phyloP scores from a whole-genome alignment of 2,888 invertebrate genomes.

The Thumatha senex region DNA sequence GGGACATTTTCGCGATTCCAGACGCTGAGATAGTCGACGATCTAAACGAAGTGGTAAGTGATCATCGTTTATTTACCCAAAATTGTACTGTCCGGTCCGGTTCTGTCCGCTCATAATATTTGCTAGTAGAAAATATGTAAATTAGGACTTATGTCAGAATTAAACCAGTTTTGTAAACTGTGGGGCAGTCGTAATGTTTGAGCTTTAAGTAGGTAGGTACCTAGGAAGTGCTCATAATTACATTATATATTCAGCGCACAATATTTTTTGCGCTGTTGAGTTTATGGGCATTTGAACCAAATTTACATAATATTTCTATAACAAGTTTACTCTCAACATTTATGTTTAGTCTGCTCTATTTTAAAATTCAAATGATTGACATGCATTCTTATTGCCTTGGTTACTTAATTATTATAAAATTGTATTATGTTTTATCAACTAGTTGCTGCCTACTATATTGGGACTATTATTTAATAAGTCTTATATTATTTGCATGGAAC shows the following conservation, averaged over 20 bases:
- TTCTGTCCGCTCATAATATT: conserved; percentile 44
- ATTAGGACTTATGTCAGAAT: conserved; percentile 17
- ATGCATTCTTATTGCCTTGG: no score
- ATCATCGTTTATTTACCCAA: conserved; percentile 14
- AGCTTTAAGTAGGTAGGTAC: not conserved
- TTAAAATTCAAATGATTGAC: not conserved
- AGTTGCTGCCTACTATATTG: no score
- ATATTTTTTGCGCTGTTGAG: not conserved
- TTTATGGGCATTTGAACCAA: not conserved
- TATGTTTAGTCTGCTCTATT: no score
- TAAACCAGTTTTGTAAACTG: conserved; percentile 11
- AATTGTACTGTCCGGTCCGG: conserved; percentile 15
- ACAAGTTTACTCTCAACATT: no score
- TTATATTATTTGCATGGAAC: no score
- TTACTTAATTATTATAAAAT: no score
- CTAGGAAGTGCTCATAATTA: conserved; percentile 3
- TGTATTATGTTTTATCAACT: no score
- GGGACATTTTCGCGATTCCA: conserved; percentile 94
- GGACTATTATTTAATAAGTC: no score
- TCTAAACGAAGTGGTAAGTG: conserved; percentile 90
- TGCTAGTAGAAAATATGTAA: conserved; percentile 22
- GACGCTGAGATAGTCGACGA: conserved; percentile 94
- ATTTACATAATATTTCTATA: not conserved
- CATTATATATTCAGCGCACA: not conserved
- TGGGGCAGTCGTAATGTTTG: not conserved